phyloP scores from a whole-genome alignment of 1,140 invertebrate genomes.

The Amphibalanus amphitrite region DNA sequence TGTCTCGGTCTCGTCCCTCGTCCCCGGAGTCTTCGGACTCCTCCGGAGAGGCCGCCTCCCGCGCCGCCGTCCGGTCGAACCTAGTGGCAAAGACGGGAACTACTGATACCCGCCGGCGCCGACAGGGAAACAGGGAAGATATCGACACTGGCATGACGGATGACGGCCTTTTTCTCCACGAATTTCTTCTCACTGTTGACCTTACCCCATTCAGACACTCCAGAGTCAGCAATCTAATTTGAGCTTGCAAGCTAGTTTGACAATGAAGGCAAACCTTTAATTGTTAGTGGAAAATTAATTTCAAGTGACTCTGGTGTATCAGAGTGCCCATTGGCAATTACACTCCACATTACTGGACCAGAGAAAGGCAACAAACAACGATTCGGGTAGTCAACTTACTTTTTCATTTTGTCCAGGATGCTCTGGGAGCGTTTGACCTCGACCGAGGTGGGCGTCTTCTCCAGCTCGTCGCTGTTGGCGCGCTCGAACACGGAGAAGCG shows the following conservation, averaged over 20 bases:
- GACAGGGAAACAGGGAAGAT: background rate
- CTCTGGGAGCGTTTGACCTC: background rate
- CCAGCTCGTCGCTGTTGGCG: conserved; percentile 16
- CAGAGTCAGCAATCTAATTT: too few species aligned
- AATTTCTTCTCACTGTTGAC: too few species aligned
- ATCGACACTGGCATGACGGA: too few species aligned
- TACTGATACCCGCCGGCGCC: background rate
- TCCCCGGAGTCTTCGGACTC: background rate
- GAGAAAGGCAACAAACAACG: too few species aligned
- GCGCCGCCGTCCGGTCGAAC: background rate
- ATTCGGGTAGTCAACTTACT: background rate
- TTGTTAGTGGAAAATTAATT: too few species aligned
- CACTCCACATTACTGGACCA: too few species aligned
- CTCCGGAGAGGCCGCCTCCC: background rate
- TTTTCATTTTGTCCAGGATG: background rate
- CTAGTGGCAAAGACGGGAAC: background rate
- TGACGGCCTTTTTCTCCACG: too few species aligned
- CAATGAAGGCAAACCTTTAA: too few species aligned
- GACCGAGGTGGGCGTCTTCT: background rate
- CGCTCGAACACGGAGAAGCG: conserved; percentile 71
- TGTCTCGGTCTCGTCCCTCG: background rate
- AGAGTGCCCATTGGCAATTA: too few species aligned
- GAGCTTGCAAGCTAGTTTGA: too few species aligned
- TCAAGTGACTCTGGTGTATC: too few species aligned
- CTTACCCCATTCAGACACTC: too few species aligned